Evolutionary conservation across 2,797 vertebrate species (phyloP).

Genomic region (Esox lucius): DNA sequence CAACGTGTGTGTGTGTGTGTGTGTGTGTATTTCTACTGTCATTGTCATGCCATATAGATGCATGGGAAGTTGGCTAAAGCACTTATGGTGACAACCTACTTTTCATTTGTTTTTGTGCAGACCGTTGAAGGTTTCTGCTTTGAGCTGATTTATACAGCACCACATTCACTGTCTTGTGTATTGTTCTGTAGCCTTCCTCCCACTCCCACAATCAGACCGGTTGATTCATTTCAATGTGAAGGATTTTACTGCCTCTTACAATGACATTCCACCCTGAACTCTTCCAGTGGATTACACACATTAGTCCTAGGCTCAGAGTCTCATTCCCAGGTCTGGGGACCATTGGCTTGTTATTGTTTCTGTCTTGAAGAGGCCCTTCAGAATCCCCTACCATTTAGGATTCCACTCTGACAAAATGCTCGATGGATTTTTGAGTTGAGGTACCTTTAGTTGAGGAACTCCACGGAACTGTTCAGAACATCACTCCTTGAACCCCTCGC

Average conservation of each 20-base stretch:
- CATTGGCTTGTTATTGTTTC: not conserved
- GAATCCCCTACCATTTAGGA: constrained; percentile 42
- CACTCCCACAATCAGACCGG: not conserved
- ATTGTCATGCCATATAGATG: not conserved
- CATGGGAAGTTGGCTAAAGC: not conserved
- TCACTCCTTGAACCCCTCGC: constrained; percentile 16
- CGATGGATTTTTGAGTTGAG: not conserved
- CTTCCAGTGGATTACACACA: constrained; percentile 62
- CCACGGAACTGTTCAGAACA: not conserved
- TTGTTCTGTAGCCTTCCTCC: constrained; percentile 32
- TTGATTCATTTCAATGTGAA: constrained; percentile 51
- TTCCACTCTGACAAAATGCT: not conserved
- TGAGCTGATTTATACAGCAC: constrained; percentile 14
- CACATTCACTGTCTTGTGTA: constrained; percentile 34
- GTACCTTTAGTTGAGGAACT: not conserved
- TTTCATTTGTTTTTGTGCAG: constrained; percentile 13
- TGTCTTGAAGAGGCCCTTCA: constrained; percentile 34
- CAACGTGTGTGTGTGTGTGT: too few relatives aligned
- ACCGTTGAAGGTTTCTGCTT: constrained; percentile 7
- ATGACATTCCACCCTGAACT: constrained; percentile 45
- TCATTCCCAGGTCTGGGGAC: constrained; percentile 31
- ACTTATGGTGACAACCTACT: not conserved
- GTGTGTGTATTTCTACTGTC: not conserved
- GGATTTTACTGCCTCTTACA: constrained; percentile 58
- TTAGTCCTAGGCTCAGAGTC: constrained; percentile 52